These are phyloP conservation scores for Pleuronectes platessa DNA, from an alignment of 2,113 vertebrate genomes.

Conservation along the genomic window DNA sequence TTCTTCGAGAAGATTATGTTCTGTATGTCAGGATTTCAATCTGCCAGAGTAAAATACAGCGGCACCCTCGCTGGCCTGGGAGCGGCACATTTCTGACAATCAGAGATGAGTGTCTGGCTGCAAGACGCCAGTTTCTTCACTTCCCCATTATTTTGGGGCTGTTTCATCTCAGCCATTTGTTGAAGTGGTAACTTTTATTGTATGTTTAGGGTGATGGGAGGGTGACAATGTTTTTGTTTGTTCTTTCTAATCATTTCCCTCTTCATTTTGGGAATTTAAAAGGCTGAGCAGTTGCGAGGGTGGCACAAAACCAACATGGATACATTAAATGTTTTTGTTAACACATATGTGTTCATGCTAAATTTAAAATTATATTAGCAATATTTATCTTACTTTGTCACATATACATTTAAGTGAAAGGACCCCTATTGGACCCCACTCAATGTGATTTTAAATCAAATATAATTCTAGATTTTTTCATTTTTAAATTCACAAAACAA, in stretches of 20 bases:
- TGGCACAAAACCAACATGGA: no score
- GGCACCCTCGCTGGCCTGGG: conserved; percentile 11
- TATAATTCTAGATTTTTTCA: no score
- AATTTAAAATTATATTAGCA: no score
- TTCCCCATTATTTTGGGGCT: background rate
- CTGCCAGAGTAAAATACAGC: conserved; percentile 42
- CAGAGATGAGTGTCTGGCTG: background rate
- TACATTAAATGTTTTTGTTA: no score
- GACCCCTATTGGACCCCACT: no score
- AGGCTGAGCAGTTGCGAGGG: no score
- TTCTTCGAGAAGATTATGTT: conserved; percentile 54
- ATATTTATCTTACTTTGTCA: no score
- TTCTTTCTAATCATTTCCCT: background rate
- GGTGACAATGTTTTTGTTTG: background rate
- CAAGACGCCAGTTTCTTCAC: conserved; percentile 2
- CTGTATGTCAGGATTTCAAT: conserved; percentile 59
- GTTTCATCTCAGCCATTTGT: background rate
- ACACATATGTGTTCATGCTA: no score
- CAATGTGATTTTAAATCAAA: no score
- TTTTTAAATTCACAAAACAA: no score
- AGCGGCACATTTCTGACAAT: conserved; percentile 18
- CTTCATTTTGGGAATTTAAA: background rate
- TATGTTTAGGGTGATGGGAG: background rate
- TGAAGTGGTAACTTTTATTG: background rate
- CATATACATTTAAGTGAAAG: no score